Evolutionary conservation across 2,113 vertebrate genomes (phyloP).

Genomic region (Salvelinus alpinus): DNA sequence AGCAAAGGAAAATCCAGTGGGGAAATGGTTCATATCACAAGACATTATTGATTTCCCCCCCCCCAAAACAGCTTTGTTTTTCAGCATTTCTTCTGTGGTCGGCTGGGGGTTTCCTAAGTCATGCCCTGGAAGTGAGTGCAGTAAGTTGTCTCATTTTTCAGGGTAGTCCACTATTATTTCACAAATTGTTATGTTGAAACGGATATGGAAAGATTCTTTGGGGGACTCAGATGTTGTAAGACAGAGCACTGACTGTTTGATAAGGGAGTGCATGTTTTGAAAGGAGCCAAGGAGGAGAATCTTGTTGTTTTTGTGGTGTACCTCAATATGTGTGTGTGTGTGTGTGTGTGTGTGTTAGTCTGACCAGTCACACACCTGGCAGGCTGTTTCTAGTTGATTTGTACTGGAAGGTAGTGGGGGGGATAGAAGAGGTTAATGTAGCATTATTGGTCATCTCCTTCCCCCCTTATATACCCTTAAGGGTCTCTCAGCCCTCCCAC

Average conservation of each 20-base stretch:
- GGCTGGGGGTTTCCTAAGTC: background rate
- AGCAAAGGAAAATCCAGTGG: slow-evolving; percentile 65
- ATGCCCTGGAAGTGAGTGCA: background rate
- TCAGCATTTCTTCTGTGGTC: background rate
- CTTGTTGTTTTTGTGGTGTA: no score
- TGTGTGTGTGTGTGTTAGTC: slow-evolving; percentile 20
- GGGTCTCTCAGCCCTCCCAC: slow-evolving; percentile 34
- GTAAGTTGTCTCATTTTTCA: background rate
- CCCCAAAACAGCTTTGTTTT: slow-evolving; percentile 61
- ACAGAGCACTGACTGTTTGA: no score
- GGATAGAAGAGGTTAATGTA: no score
- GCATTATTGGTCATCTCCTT: no score
- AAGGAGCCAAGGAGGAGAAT: no score
- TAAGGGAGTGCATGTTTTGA: no score
- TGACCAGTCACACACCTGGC: no score
- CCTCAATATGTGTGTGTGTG: background rate
- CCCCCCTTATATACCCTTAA: background rate
- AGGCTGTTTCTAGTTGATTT: no score
- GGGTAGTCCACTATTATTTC: background rate
- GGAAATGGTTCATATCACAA: slow-evolving; percentile 79
- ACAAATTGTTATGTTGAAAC: no score
- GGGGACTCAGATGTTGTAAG: no score
- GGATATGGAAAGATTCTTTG: no score
- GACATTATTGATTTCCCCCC: slow-evolving; percentile 74
- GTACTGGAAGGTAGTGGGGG: no score